These are phyloP conservation scores for Chydorus sphaericus DNA, from an alignment of 2,888 invertebrate genomes.

Conservation along the genomic window DNA sequence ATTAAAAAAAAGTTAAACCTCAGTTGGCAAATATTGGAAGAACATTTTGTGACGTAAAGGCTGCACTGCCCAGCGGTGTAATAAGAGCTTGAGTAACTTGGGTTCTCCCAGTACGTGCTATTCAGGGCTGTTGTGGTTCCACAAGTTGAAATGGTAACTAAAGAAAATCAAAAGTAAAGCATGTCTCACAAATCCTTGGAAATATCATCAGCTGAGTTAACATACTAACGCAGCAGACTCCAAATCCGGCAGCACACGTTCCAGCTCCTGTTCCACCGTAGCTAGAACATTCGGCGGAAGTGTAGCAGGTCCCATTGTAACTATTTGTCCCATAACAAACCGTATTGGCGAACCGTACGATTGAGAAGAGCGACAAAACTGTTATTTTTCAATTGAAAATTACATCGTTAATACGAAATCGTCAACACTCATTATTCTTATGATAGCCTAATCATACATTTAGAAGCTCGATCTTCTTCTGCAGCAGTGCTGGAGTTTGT, in stretches of 20 bases:
- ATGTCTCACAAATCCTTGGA: not conserved
- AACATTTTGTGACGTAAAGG: slow-evolving; percentile 45
- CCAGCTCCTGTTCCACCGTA: slow-evolving; percentile 60
- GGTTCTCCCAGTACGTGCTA: slow-evolving; percentile 56
- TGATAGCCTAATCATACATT: not conserved
- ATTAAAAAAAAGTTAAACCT: too few species aligned
- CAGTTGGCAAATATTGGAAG: slow-evolving; percentile 47
- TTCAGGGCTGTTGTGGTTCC: slow-evolving; percentile 44
- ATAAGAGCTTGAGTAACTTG: slow-evolving; percentile 40
- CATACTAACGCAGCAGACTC: slow-evolving; percentile 56
- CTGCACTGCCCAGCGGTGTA: slow-evolving; percentile 43
- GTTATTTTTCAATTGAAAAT: slow-evolving; percentile 18
- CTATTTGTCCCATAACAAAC: slow-evolving; percentile 57
- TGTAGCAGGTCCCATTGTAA: slow-evolving; percentile 67
- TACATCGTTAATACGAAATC: too few species aligned
- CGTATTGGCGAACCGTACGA: slow-evolving; percentile 62
- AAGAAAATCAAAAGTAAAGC: not conserved
- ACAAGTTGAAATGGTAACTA: slow-evolving; percentile 33
- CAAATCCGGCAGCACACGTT: slow-evolving; percentile 62
- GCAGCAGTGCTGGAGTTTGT: not conserved
- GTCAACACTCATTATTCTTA: too few species aligned
- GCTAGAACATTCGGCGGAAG: slow-evolving; percentile 48
- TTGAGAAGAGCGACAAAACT: slow-evolving; percentile 67
- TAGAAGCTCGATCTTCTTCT: not conserved
- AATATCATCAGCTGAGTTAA: too few species aligned